Evolutionary conservation across 2,888 invertebrate genomes (phyloP).

Genomic region (Cataglyphis albicans): DNA sequence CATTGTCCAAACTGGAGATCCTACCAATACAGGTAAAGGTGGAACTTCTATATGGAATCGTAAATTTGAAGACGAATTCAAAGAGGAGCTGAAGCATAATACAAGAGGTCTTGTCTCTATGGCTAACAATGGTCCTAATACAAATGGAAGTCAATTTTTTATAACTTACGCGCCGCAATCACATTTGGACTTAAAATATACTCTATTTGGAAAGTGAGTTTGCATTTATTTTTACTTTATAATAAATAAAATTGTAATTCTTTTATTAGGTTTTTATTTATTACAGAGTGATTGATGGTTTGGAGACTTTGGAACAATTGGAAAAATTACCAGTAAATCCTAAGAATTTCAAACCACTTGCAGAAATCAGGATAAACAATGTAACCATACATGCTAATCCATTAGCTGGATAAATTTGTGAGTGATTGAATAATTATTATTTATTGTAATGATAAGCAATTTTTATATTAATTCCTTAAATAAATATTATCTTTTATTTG

Average conservation of each 20-base stretch:
- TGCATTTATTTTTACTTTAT: background rate
- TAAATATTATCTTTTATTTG: background rate
- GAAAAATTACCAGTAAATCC: conserved; percentile 98
- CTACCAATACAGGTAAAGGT: conserved; percentile 97
- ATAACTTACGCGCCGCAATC: conserved; percentile 97
- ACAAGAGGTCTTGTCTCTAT: conserved; percentile 96
- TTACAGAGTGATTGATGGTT: conserved; percentile 98
- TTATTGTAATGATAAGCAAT: conserved; percentile 15
- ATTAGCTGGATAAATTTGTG: conserved; percentile 90
- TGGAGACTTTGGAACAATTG: conserved; percentile 97
- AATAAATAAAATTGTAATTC: background rate
- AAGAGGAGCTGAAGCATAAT: conserved; percentile 97
- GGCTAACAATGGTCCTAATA: conserved; percentile 99
- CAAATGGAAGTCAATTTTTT: conserved; percentile 99
- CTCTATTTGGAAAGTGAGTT: conserved; percentile 96
- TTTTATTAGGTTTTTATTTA: background rate
- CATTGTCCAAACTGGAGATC: conserved; percentile 93
- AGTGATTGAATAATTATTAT: conserved; percentile 16
- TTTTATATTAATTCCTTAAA: conserved; percentile 3
- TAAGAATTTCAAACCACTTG: conserved; percentile 95
- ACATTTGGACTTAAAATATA: conserved; percentile 98
- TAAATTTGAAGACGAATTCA: conserved; percentile 99
- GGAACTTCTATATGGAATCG: conserved; percentile 98
- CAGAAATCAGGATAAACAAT: conserved; percentile 94
- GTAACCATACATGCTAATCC: conserved; percentile 99